These are phyloP conservation scores for Crotalus tigris DNA, from an alignment of 2,113 vertebrate genomes.

Conservation along the genomic window DNA sequence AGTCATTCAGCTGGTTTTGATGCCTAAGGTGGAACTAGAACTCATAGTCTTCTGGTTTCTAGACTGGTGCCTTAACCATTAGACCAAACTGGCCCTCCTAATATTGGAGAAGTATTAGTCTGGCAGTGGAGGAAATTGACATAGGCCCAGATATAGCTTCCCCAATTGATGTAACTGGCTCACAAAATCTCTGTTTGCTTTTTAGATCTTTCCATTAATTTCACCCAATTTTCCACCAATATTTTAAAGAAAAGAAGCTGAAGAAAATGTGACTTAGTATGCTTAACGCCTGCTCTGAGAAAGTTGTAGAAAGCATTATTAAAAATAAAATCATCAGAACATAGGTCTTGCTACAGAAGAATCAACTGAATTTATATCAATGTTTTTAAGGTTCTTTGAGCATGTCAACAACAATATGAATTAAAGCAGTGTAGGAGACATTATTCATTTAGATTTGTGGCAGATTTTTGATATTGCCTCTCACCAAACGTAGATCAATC, in stretches of 20 bases:
- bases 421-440: background rate
- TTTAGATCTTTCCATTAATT: background rate
- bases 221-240: background rate
- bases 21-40: background rate
- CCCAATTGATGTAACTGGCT: background rate
- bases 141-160: background rate
- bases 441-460: background rate
- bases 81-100: background rate
- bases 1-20: background rate
- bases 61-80: background rate
- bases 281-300: background rate
- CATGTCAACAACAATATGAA: background rate
- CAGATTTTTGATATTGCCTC: background rate
- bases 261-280: background rate
- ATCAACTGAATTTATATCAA: background rate
- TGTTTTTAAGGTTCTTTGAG: background rate
- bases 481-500: background rate
- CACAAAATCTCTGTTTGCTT: background rate
- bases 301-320: background rate
- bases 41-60: background rate
- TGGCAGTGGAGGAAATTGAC: background rate
- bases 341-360: background rate
- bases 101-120: background rate
- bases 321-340: background rate
- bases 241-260: background rate